These are phyloP conservation scores for Pipra filicauda DNA, from an alignment of 2,113 vertebrate genomes.

Conservation along the genomic window DNA sequence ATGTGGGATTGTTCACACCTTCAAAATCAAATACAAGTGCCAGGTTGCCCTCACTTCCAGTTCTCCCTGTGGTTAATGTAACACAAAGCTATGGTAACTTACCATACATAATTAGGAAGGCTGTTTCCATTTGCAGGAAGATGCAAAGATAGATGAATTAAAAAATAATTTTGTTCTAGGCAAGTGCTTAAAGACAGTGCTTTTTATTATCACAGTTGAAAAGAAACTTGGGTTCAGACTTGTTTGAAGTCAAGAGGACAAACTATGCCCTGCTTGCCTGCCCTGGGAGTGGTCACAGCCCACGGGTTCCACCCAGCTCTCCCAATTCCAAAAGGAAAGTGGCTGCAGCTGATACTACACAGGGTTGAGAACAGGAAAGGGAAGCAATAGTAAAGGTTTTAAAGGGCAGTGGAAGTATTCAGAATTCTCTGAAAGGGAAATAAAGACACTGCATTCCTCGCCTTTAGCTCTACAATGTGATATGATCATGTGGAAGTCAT, in stretches of 20 bases:
- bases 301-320: background rate
- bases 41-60: background rate
- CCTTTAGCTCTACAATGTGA: background rate
- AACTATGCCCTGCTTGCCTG: background rate
- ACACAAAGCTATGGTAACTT: background rate
- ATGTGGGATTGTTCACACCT: background rate
- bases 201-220: background rate
- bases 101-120: background rate
- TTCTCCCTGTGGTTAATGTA: background rate
- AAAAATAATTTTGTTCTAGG: background rate
- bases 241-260: background rate
- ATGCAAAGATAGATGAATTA: background rate
- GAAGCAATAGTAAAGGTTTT: background rate
- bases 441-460: background rate
- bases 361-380: background rate
- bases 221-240: background rate
- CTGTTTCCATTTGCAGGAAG: background rate
- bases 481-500: rapidly evolving
- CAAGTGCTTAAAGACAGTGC: background rate
- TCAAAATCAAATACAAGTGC: background rate
- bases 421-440: background rate
- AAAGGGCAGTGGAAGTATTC: background rate
- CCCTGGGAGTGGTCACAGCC: background rate
- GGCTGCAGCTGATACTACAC: background rate
- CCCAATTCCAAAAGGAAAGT: background rate